phyloP scores from a whole-genome alignment of 2,113 vertebrate species.

The Periophthalmodon schlosseri region DNA sequence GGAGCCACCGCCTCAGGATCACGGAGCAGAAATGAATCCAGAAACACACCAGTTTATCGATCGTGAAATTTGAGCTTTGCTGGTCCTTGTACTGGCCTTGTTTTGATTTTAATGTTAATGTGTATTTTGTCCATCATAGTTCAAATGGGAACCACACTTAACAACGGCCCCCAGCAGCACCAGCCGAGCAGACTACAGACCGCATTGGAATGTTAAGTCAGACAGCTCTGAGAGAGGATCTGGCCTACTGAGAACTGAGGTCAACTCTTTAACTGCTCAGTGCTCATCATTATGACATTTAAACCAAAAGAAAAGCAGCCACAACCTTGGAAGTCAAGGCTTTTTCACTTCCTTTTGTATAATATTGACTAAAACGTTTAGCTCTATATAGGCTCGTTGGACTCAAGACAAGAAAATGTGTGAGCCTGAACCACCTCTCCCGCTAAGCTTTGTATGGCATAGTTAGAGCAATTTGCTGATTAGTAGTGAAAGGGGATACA shows the following conservation, averaged over 20 bases:
- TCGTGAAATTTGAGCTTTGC: conserved; percentile 63
- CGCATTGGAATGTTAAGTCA: conserved; percentile 61
- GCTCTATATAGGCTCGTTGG: conserved; percentile 54
- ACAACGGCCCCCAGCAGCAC: conserved; percentile 52
- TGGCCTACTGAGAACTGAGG: conserved; percentile 72
- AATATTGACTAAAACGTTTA: conserved; percentile 57
- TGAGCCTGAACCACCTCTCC: conserved; percentile 50
- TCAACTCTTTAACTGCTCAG: conserved; percentile 60
- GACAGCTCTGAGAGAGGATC: conserved; percentile 61
- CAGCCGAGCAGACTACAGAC: conserved; percentile 65
- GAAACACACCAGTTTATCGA: conserved; percentile 62
- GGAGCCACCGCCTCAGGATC: conserved; percentile 49
- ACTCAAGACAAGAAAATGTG: conserved; percentile 24
- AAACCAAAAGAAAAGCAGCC: conserved; percentile 57
- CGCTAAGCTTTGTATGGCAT: conserved; percentile 36
- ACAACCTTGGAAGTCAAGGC: conserved; percentile 54
- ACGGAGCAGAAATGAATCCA: conserved; percentile 57
- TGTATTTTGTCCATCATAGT: conserved; percentile 65
- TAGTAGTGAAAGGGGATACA: conserved; percentile 34
- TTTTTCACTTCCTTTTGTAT: conserved; percentile 58
- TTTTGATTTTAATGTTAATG: conserved; percentile 18
- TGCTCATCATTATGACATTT: conserved; percentile 48
- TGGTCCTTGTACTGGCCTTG: conserved; percentile 50
- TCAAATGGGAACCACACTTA: conserved; percentile 60
- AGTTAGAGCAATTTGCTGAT: conserved; percentile 58